Conservation (phyloP, 2,797 vertebrate genomes). For the Myioborus melanocephalus region DNA sequence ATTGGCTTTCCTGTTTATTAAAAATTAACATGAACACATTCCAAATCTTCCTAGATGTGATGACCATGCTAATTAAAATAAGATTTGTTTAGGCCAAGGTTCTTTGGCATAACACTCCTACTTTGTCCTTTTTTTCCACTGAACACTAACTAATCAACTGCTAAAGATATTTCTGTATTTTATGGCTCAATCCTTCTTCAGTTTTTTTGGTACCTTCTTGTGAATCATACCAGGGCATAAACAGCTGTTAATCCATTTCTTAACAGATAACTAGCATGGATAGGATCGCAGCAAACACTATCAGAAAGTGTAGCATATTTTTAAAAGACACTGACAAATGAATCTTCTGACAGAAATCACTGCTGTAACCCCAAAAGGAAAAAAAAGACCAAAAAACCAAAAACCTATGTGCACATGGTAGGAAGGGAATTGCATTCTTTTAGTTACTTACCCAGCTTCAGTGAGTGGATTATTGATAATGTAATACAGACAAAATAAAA, state of each 20-base stretch:
- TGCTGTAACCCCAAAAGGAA: not conserved
- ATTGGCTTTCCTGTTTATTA: constrained; percentile 24
- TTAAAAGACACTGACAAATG: constrained; percentile 16
- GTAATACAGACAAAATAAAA: constrained; percentile 3
- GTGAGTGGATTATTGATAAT: constrained; percentile 13
- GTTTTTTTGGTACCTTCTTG: not conserved
- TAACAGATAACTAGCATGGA: not conserved
- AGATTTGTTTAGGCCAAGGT: not conserved
- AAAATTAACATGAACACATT: constrained; percentile 32
- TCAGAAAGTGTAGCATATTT: not conserved
- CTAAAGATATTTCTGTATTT: not conserved
- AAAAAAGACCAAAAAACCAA: not conserved
- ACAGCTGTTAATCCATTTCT: not conserved
- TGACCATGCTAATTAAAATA: not conserved
- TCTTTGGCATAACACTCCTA: not conserved
- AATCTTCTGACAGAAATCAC: not conserved
- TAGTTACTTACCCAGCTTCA: not conserved
- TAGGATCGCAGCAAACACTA: not conserved
- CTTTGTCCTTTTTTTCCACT: not conserved
- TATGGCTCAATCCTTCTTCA: not conserved
- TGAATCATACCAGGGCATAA: not conserved
- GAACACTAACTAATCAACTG: not conserved
- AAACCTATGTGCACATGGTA: accelerated
- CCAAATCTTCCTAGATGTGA: not conserved
- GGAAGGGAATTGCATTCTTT: not conserved